Base-by-base conservation (phyloP, 2,797 vertebrate genomes). In the Crocodylus rhombifer region DNA sequence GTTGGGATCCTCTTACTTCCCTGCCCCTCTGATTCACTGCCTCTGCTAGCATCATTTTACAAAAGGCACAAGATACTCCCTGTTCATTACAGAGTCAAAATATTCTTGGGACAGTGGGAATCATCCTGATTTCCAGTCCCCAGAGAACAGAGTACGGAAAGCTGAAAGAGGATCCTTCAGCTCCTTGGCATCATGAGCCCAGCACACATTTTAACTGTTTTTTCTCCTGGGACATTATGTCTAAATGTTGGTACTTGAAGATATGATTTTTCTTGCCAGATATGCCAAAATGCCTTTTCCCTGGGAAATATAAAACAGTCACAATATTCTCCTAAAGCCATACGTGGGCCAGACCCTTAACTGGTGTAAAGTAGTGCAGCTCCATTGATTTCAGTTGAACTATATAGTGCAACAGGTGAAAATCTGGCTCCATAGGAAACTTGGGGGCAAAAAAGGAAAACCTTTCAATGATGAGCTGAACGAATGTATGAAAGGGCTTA, bases 241-340 rank as follows among this genome's bases (percentile, higher is more conserved):
- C 14, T 18, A 79, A 28, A 18, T 6, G 16, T 30, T 1, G 25
- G 28, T 64, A 21, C 5, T 42, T 71, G 63, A 55, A 15, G 9
- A 26, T 76, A 33, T 0, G 0, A 26, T 17, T 89, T 14, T 3
- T 89, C 26, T 23, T 16, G 28, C 42, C n/a, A 82, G 80, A 85
- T 12, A 4, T 1, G n/a, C 58, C 65, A 0, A 0, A 1, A 2
- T 15, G 10, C 61, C 21, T 5, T 86, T 2, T 0, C n/a, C 14
- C 4, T 13, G 33, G 33, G 64, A 80, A 94, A 63, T 0, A 0
- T 8, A 30, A 89, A 86, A 60, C 36, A 77, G 36, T 23, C 28
- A 36, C 17, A 84, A 58, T 71, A 84, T 14, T 88, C 88, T 77
- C 83, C 56, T 51, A 36, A 82, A 67, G 25, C 30, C 30, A 26